These are phyloP conservation scores for Lerista edwardsae DNA, from an alignment of 2,797 vertebrate species.

Conservation along the genomic window DNA sequence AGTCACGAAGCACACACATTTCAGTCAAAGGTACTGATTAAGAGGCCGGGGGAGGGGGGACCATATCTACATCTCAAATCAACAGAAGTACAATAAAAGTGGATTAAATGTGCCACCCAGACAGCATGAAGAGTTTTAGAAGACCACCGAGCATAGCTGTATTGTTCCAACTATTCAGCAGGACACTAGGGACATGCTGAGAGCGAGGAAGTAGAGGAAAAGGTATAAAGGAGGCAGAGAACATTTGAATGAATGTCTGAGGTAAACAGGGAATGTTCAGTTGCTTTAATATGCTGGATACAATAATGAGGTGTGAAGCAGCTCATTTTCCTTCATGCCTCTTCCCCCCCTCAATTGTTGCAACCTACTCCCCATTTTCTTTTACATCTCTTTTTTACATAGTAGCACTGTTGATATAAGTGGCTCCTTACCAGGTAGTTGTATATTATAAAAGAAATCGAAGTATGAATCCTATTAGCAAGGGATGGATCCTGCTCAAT, in stretches of 20 bases:
- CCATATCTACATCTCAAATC: too few relatives aligned
- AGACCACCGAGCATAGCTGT: neutral
- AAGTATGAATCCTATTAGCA: too few relatives aligned
- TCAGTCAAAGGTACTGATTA: neutral
- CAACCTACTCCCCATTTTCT: neutral
- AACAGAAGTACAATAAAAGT: neutral
- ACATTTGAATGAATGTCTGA: neutral
- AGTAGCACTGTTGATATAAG: neutral
- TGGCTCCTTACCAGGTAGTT: too few relatives aligned
- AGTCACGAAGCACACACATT: accelerated
- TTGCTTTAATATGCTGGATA: neutral
- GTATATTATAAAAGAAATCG: neutral
- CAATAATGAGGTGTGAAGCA: neutral
- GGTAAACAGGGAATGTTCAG: neutral
- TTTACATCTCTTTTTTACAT: neutral
- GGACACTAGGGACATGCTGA: neutral
- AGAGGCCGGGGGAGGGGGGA: neutral
- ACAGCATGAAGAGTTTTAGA: neutral
- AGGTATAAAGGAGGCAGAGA: neutral
- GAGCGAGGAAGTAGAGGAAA: neutral
- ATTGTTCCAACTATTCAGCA: neutral
- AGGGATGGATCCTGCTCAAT: too few relatives aligned
- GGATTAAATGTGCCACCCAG: neutral
- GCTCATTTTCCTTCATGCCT: neutral
- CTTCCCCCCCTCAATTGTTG: neutral